phyloP scores from a whole-genome alignment of 2,797 vertebrate species.

The Phrynocephalus vlangalii region DNA sequence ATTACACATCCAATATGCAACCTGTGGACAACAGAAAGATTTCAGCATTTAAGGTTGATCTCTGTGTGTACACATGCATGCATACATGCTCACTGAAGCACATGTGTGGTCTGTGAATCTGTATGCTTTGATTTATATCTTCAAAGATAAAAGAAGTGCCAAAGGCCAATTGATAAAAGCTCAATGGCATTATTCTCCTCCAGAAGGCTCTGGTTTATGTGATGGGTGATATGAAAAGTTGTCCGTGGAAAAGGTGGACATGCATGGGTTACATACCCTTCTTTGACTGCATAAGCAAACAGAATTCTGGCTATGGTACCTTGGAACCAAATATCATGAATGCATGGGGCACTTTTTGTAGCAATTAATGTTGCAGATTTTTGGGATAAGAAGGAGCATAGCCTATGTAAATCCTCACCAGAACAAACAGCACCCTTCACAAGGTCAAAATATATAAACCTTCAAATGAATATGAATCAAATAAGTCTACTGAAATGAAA shows the following conservation, averaged over 20 bases:
- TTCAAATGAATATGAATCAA: conserved; percentile 46
- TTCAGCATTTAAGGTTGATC: background rate
- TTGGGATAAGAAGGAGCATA: conserved; percentile 24
- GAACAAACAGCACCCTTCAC: conserved; percentile 28
- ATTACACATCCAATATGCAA: background rate
- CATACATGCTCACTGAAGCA: no score
- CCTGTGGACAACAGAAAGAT: background rate
- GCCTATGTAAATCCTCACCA: conserved; percentile 9
- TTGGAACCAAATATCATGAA: background rate
- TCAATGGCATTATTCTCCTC: no score
- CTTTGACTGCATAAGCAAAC: no score
- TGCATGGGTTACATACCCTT: no score
- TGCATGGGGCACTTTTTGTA: conserved; percentile 9
- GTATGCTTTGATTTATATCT: background rate
- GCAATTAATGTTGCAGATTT: conserved; percentile 23
- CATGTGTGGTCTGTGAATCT: background rate
- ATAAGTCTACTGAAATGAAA: conserved; percentile 33
- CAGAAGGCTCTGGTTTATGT: no score
- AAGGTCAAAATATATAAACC: conserved; percentile 29
- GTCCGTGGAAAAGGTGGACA: no score
- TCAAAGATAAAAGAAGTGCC: background rate
- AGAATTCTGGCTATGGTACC: no score
- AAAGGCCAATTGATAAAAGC: no score
- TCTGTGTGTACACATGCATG: no score
- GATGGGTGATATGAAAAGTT: no score